Evolutionary conservation across 2,797 vertebrate genomes (phyloP), one percentile per base, ranked within the genome.

Genomic region (Rhinella marina): DNA sequence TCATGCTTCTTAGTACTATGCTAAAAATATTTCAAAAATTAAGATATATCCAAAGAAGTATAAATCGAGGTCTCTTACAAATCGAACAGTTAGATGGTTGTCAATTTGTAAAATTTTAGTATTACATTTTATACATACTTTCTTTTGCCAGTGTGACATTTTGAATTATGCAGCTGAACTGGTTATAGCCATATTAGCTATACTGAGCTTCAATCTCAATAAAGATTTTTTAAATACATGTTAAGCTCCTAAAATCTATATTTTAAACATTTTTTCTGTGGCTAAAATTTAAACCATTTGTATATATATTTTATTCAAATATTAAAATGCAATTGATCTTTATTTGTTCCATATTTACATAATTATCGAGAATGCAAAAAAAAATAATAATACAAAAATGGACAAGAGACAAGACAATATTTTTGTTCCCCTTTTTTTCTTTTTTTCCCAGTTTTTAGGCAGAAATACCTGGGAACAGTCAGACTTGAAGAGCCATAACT

Each of bases 401-500:
- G 81, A 54, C 48, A 54, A 70, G 14, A 83, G 17, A 41, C 9
- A 70, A 12, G 17, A 48, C 1, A 66, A 52, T 12, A 25, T 48
- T 81, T 81, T 70, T 9, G 48, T 81, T 81, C 29, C 68, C 68
- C 13, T 50, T 52, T 76, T 52, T 77, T 54, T 77, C 11, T n/a
- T 11, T 16, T 25, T 77, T 52, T 23, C 54, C 3, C 72, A 23
- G 21, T 77, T 77, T 70, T 54, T 83, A 66, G 80, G 23, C 80
- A 66, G 59, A 66, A 81, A 50, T 62, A 66, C 32, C 41, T n/a
- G 23, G 80, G 41, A 81, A 81, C 62, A 85, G n/a, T 54, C 25
- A 85, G 73, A 66, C 27, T 50, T 76, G 59, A 85, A 50, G n/a
- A 77, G 83, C 19, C 73, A 78, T 85, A 77, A 61, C 72, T 85